phyloP scores from a whole-genome alignment of 2,113 vertebrate genomes.

The Seriola aureovittata region DNA sequence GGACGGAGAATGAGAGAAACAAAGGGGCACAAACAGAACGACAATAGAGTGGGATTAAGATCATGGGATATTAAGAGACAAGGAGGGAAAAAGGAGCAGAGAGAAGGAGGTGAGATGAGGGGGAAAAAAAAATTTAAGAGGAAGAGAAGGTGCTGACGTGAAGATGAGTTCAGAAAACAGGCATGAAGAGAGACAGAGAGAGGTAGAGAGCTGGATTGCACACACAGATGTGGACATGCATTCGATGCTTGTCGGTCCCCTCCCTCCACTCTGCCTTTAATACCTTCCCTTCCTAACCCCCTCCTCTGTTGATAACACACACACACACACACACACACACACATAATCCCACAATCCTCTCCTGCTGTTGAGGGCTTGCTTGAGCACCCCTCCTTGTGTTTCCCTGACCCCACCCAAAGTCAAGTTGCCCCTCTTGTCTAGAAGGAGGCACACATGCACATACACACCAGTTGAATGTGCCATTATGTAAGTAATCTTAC shows the following conservation, averaged over 20 bases:
- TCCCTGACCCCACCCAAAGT: constrained; percentile 50
- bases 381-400: constrained; percentile 64
- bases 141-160: constrained; percentile 25
- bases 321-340: constrained; percentile 59
- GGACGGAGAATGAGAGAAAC: constrained; percentile 36
- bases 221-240: constrained; percentile 76
- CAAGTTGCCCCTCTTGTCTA: constrained; percentile 39
- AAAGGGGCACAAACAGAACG: constrained; percentile 48
- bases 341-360: constrained; percentile 79
- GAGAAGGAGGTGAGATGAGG: constrained; percentile 22
- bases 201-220: constrained; percentile 35
- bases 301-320: constrained; percentile 47
- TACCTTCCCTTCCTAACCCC: constrained; percentile 56
- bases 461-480: constrained; percentile 43
- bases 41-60: constrained; percentile 63
- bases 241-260: constrained; percentile 53
- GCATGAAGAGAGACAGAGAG: constrained; percentile 39
- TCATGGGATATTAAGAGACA: constrained; percentile 42
- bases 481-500: constrained; percentile 78
- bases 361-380: constrained; percentile 61
- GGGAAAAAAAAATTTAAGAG: constrained; percentile 15
- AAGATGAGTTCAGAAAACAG: constrained; percentile 41
- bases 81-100: not conserved
- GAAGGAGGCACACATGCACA: constrained; percentile 31
- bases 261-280: constrained; percentile 70